Evolutionary conservation across 2,888 invertebrate genomes (phyloP), one percentile per base, ranked within the genome.

Genomic region (Caenorhabditis sp.): DNA sequence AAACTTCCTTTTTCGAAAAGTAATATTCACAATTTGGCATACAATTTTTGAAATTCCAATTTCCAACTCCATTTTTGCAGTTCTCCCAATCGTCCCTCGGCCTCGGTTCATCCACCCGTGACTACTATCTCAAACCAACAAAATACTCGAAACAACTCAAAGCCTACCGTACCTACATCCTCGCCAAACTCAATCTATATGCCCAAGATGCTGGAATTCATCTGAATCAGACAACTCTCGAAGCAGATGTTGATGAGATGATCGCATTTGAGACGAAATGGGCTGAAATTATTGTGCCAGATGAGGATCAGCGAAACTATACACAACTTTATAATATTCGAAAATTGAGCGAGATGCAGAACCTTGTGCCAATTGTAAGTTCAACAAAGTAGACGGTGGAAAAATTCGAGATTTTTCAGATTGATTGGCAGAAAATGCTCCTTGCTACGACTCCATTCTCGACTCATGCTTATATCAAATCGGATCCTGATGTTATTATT

Each of bases 391-490:
- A 26, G 25, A 50, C 31, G 31, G 10, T 31, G n/a, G n/a, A n/a
- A n/a, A n/a, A n/a, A n/a, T n/a, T n/a, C n/a, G n/a, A n/a, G n/a
- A n/a, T 31, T 27, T 65, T 81, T 56, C 61, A 85, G 84, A 78
- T 88, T 59, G 83, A 88, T 77, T 88, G 88, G 88, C 63, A 83
- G 56, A 71, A 71, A 23, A 84, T 86, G 58, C 82, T 88, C 60
- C 70, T 81, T 7, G 67, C 80, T 0, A 64, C 86, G n/a, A 83
- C 83, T 58, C 88, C 88, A 17, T 83, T 77, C 58, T 82, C 83
- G 8, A 83, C 85, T 66, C 84, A 84, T 68, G 62, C 78, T 4
- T 78, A 84, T 54, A 56, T 89, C 57, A 82, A 85, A 52, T 77
- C 84, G 27, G 82, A 87, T 56, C 89, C 89, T 62, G 78, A 78